phyloP scores from a whole-genome alignment of 2,888 invertebrate genomes.

The Lycophotia porphyrea region DNA sequence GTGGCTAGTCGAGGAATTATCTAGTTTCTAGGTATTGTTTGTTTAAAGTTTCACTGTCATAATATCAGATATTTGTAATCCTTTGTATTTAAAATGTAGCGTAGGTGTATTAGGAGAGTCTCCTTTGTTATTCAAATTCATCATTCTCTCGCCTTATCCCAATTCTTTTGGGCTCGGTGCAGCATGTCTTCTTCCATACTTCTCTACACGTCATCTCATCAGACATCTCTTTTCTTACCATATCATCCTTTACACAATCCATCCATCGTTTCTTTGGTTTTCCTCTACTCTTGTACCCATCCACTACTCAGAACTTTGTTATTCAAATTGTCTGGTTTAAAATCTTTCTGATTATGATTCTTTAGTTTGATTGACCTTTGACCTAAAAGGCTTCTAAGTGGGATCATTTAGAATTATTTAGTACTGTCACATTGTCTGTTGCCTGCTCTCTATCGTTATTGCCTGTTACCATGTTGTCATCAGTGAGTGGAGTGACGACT shows the following conservation, averaged over 20 bases:
- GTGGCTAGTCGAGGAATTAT: slow-evolving; percentile 39
- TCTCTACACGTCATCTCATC: too few relatives aligned
- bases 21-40: slow-evolving; percentile 23
- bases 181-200: too few relatives aligned
- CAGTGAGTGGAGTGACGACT: slow-evolving; percentile 36
- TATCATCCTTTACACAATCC: too few relatives aligned
- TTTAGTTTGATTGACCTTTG: too few relatives aligned
- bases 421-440: slow-evolving; percentile 15
- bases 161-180: too few relatives aligned
- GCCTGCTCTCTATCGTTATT: slow-evolving; percentile 1
- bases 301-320: too few relatives aligned
- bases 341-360: neutral
- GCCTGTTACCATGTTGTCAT: slow-evolving; percentile 3
- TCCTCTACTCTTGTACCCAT: too few relatives aligned
- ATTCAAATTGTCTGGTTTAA: slow-evolving; percentile 34
- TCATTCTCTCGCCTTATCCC: too few relatives aligned
- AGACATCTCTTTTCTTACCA: too few relatives aligned
- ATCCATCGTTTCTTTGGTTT: too few relatives aligned
- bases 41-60: slow-evolving; percentile 31
- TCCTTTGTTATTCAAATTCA: slow-evolving; percentile 40
- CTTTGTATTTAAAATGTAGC: slow-evolving; percentile 21
- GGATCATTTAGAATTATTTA: neutral
- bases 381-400: neutral
- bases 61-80: slow-evolving; percentile 22
- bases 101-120: slow-evolving; percentile 15